phyloP scores from a whole-genome alignment of 2,113 vertebrate species.

The Copsychus sechellarum region DNA sequence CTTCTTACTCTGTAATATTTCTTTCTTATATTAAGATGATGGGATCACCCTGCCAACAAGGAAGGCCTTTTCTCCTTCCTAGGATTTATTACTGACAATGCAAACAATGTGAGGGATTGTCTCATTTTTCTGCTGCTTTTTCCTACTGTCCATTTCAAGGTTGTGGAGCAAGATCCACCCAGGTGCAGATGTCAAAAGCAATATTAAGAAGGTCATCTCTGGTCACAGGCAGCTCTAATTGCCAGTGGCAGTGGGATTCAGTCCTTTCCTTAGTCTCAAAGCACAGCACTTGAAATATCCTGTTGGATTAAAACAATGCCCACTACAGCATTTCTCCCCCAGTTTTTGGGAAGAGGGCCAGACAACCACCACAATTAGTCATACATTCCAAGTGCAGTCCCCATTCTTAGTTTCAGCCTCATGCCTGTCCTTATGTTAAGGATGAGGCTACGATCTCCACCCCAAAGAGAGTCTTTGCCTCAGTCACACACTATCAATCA shows the following conservation, averaged over 20 bases:
- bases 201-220: neutral
- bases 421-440: neutral
- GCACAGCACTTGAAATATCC: neutral
- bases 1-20: neutral
- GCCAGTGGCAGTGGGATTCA: neutral
- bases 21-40: neutral
- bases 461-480: neutral
- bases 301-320: neutral
- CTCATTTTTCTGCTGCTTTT: neutral
- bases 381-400: neutral
- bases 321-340: neutral
- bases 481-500: constrained; percentile 16
- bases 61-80: neutral
- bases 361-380: neutral
- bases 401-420: neutral
- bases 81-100: neutral
- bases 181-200: neutral
- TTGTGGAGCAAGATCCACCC: neutral
- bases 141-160: neutral
- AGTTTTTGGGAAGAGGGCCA: constrained; percentile 21
- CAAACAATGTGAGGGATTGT: neutral
- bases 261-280: neutral
- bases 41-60: neutral
- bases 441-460: neutral
- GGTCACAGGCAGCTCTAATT: neutral